Evolutionary conservation across 2,797 vertebrate species (phyloP).

Genomic region (Helicolenus hilgendorfi): DNA sequence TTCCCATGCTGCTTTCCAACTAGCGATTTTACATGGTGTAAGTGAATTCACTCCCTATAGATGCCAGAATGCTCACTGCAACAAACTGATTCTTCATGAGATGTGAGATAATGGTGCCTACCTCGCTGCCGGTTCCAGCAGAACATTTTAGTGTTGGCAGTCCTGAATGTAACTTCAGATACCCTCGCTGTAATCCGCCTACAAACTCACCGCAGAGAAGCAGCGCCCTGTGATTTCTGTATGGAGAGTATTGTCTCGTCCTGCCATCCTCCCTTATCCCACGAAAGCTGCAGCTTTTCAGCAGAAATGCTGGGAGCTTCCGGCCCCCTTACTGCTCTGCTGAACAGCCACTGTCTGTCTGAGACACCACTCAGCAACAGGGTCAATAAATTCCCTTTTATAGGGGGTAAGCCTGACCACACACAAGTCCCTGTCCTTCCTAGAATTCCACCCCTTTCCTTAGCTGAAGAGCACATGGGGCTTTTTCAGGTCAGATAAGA

Average conservation of each 20-base stretch:
- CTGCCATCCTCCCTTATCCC: slow-evolving; percentile 52
- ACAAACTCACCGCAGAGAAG: slow-evolving; percentile 51
- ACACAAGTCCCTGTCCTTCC: slow-evolving; percentile 58
- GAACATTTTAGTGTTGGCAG: slow-evolving; percentile 60
- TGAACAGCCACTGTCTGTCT: slow-evolving; percentile 63
- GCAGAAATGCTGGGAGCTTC: slow-evolving; percentile 66
- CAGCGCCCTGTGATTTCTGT: slow-evolving; percentile 48
- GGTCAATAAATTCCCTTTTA: slow-evolving; percentile 71
- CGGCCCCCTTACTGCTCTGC: slow-evolving; percentile 47
- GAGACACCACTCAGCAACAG: slow-evolving; percentile 59
- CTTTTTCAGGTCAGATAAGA: slow-evolving; percentile 70
- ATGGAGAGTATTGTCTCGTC: slow-evolving; percentile 70
- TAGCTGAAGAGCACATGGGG: slow-evolving; percentile 45
- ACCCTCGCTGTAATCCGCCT: slow-evolving; percentile 49
- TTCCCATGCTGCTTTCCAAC: slow-evolving; percentile 83
- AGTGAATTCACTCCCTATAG: slow-evolving; percentile 22
- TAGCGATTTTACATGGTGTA: slow-evolving; percentile 68
- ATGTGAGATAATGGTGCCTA: slow-evolving; percentile 61
- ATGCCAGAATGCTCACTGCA: slow-evolving; percentile 66
- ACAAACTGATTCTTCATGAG: slow-evolving; percentile 71
- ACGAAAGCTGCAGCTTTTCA: slow-evolving; percentile 53
- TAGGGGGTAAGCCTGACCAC: slow-evolving; percentile 58
- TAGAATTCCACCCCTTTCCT: slow-evolving; percentile 54
- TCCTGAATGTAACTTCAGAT: slow-evolving; percentile 65
- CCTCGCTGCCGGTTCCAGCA: slow-evolving; percentile 56